These are phyloP conservation scores for Ectobius pallidus DNA, from an alignment of 2,888 invertebrate genomes.

Conservation along the genomic window DNA sequence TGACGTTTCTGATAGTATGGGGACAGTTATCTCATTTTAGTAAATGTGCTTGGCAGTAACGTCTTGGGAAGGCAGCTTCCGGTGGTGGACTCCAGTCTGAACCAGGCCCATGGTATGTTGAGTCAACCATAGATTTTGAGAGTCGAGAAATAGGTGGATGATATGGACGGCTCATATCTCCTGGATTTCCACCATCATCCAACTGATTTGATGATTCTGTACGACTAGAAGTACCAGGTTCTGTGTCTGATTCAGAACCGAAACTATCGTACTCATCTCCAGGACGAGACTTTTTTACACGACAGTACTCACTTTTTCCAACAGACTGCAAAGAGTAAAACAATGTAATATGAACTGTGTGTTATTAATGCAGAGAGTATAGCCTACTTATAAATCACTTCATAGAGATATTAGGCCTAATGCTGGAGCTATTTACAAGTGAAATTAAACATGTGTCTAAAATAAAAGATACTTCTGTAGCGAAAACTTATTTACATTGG, in stretches of 20 bases:
- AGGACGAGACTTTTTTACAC: slow-evolving; percentile 37
- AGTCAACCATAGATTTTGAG: slow-evolving; percentile 14
- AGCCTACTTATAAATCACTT: no score
- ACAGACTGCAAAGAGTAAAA: slow-evolving; percentile 23
- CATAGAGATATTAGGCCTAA: no score
- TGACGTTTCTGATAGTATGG: slow-evolving; percentile 41
- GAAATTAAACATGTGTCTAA: no score
- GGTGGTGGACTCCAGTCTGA: slow-evolving; percentile 44
- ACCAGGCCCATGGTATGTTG: slow-evolving; percentile 37
- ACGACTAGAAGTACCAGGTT: slow-evolving; percentile 45
- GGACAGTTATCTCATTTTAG: slow-evolving; percentile 38
- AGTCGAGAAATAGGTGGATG: slow-evolving; percentile 34
- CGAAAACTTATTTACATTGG: no score
- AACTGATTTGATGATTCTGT: slow-evolving; percentile 46
- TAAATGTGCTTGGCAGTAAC: slow-evolving; percentile 41
- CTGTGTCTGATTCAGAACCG: slow-evolving; percentile 45
- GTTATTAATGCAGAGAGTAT: no score
- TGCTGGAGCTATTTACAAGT: no score
- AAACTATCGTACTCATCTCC: slow-evolving; percentile 44
- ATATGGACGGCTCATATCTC: slow-evolving; percentile 32
- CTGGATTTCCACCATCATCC: slow-evolving; percentile 40
- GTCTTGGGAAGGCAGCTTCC: slow-evolving; percentile 39
- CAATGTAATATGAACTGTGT: no score
- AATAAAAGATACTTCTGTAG: no score
- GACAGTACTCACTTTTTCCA: slow-evolving; percentile 41